Percentiles rank a stretch among this genome's conserved stretches.
phyloP scores from a whole-genome alignment of 1,140 invertebrate genomes.

The Zaprionus gabonicus region DNA sequence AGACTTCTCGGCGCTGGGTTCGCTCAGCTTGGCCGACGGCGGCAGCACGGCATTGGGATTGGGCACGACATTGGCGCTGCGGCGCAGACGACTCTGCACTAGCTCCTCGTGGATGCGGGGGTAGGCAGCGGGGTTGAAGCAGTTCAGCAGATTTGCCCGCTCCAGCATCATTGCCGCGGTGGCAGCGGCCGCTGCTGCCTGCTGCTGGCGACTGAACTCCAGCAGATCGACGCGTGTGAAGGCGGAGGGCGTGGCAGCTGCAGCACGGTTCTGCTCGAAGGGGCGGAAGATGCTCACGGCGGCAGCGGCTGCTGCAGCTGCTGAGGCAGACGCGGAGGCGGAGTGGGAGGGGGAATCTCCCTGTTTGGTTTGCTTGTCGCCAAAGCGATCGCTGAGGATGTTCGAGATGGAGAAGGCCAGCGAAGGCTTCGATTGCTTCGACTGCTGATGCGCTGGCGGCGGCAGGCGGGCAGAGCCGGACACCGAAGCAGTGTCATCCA shows the following conservation, averaged over 20 bases:
- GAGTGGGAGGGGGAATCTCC: constrained; percentile 30
- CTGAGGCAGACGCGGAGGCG: constrained; percentile 13
- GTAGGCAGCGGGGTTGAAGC: constrained; percentile 83
- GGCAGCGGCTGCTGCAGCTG: constrained; percentile 34
- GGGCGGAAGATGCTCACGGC: constrained; percentile 74
- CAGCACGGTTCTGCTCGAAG: constrained; percentile 69
- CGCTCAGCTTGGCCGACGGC: constrained; percentile 45
- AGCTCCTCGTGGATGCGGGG: constrained; percentile 84
- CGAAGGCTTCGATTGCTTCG: constrained; percentile 68
- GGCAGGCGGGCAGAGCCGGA: constrained; percentile 49
- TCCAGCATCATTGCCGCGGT: constrained; percentile 83
- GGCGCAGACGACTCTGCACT: constrained; percentile 75
- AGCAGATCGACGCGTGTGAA: constrained; percentile 80
- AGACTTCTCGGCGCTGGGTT: constrained; percentile 61
- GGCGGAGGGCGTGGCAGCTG: constrained; percentile 74
- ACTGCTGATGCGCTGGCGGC: constrained; percentile 75
- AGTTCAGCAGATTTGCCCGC: constrained; percentile 81
- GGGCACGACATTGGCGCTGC: constrained; percentile 24
- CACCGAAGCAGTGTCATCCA: constrained; percentile 61
- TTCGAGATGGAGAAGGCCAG: constrained; percentile 84
- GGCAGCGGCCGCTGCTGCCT: constrained; percentile 75
- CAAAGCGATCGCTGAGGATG: constrained; percentile 83
- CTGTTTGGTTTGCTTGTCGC: constrained; percentile 58
- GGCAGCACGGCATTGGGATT: constrained; percentile 49
- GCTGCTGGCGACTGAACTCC: constrained; percentile 80